A percentile compares a stretch with the other conserved stretches of the same genome.
phyloP scores from a whole-genome alignment of 2,888 invertebrate genomes.

The Lampropteryx suffumata region DNA sequence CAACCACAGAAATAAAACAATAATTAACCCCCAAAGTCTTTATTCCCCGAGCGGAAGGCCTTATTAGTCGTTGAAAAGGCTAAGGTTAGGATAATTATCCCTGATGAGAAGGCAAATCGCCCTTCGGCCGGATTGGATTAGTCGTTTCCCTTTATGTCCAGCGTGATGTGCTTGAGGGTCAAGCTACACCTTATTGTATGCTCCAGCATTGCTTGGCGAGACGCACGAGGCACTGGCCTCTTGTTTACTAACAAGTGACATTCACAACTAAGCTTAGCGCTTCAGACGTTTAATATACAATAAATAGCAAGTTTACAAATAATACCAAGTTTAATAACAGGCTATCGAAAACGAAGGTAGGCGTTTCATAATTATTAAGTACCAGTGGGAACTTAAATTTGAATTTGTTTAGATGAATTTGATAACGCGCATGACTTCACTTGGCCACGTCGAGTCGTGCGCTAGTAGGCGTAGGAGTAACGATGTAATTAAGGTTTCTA shows the following conservation, averaged over 20 bases:
- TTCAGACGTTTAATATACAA: no score
- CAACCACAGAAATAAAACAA: slow-evolving; percentile 5
- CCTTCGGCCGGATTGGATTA: slow-evolving; percentile 35
- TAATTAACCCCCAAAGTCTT: slow-evolving; percentile 9
- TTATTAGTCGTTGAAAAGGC: slow-evolving; percentile 33
- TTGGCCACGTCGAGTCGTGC: no score
- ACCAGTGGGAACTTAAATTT: no score
- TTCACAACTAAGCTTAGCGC: no score
- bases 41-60: slow-evolving; percentile 19
- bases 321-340: no score
- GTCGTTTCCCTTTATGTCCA: slow-evolving; percentile 33
- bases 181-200: neutral
- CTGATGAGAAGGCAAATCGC: slow-evolving; percentile 44
- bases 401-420: no score
- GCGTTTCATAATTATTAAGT: no score
- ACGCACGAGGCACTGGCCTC: no score
- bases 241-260: no score
- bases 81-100: slow-evolving; percentile 39
- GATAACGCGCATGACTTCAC: no score
- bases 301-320: no score
- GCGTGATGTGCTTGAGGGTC: slow-evolving; percentile 16
- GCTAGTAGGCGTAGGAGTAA: neutral
- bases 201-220: neutral
- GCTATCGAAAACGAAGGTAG: no score
- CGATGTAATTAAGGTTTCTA: neutral